These are phyloP conservation scores for Elmis aenea DNA, from an alignment of 2,888 invertebrate species.

Conservation along the genomic window DNA sequence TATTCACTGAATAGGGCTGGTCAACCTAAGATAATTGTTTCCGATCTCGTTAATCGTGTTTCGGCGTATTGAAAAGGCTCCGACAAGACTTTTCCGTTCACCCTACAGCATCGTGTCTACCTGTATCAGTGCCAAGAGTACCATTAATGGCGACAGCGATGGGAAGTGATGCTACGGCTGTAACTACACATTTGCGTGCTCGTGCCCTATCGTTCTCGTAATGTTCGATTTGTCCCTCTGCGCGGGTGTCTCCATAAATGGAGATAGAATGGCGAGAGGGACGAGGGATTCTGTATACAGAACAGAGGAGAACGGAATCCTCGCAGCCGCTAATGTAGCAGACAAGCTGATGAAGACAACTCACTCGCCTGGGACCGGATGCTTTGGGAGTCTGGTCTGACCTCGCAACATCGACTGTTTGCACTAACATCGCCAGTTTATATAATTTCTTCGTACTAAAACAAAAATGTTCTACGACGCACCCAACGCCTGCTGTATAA, in stretches of 20 bases:
- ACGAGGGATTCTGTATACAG: constrained; percentile 27
- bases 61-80: too few relatives aligned
- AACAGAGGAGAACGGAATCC: constrained; percentile 32
- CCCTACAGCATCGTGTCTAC: constrained; percentile 10
- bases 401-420: constrained; percentile 27
- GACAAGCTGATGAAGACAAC: constrained; percentile 46
- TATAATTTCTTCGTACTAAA: too few relatives aligned
- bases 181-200: constrained; percentile 33
- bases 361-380: constrained; percentile 40
- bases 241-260: constrained; percentile 37
- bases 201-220: constrained; percentile 31
- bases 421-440: too few relatives aligned
- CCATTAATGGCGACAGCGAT: constrained; percentile 18
- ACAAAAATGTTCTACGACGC: too few relatives aligned
- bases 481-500: too few relatives aligned
- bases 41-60: too few relatives aligned
- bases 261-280: constrained; percentile 37
- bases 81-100: too few relatives aligned
- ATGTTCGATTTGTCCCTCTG: constrained; percentile 37
- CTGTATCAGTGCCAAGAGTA: constrained; percentile 23
- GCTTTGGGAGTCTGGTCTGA: constrained; percentile 29
- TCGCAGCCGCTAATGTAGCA: constrained; percentile 41
- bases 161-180: constrained; percentile 17
- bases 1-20: too few relatives aligned
- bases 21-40: too few relatives aligned